Conservation (phyloP, 2,888 invertebrate genomes). For the Ochropleura plecta region DNA sequence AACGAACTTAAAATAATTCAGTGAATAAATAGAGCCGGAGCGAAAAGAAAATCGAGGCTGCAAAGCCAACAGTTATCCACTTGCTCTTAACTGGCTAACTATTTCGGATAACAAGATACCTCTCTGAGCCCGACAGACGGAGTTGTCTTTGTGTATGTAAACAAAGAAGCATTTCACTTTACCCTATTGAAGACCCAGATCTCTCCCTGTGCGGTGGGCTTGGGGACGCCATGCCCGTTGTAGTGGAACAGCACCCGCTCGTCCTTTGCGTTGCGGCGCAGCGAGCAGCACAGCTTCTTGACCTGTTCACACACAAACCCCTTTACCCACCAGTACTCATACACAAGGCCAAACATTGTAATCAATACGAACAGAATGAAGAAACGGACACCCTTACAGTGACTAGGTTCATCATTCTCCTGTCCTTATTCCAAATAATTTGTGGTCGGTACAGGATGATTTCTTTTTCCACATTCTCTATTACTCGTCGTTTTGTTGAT, state of each 20-base stretch:
- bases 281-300: slow-evolving; percentile 98
- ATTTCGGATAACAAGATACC: not conserved
- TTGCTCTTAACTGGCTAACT: not conserved
- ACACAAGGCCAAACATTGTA: not conserved
- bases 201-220: slow-evolving; percentile 99
- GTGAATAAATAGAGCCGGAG: not conserved
- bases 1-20: not conserved
- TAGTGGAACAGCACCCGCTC: slow-evolving; percentile 99
- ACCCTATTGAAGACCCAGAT: slow-evolving; percentile 99
- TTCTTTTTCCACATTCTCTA: no score
- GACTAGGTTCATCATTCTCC: not conserved
- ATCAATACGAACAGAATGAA: not conserved
- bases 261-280: slow-evolving; percentile 99
- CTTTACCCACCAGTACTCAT: not conserved
- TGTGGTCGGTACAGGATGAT: no score
- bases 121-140: not conserved
- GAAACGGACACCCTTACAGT: not conserved
- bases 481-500: no score
- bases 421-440: no score
- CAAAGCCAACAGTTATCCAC: not conserved
- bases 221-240: slow-evolving; percentile 99
- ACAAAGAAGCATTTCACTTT: slow-evolving; percentile 63
- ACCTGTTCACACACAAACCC: slow-evolving; percentile 87
- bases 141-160: not conserved
- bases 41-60: not conserved